Base-by-base conservation (phyloP, 2,888 invertebrate species). In the Diarsia brunnea region DNA sequence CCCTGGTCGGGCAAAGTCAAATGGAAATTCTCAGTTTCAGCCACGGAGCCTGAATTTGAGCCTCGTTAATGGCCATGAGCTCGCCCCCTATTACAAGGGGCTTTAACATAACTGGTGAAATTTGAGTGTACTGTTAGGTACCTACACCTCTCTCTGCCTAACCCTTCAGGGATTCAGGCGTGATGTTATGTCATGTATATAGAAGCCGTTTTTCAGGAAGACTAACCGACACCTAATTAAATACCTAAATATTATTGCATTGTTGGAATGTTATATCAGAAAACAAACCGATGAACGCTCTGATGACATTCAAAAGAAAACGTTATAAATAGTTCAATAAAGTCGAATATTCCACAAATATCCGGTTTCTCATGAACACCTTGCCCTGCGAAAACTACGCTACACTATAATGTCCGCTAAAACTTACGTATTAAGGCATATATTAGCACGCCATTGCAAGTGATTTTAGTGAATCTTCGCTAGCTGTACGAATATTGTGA, bases 401-500 rank as follows among this genome's bases (percentile, higher is more conserved):
- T 19, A 21, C 14, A 51, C 61, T 60, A 73, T 72, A 61, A 77
- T 75, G 72, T 78, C 68, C 69, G 70, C 63, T 58, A 83, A 21
- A 68, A 12, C 24, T 31, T 45, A 60, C 45, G 43, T 67, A 21
- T 60, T 61, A 79, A 77, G 76, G 79, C 81, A 83, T 84, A 83
- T 83, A 81, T 73, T 75, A 70, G 88, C 89, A 88, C 89, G 88
- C 87, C 84, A 82, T 84, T 85, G 75, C 81, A 78, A 84, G 86
- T 87, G 82, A 86, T 87, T 85, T 87, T 78, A 75, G 79, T 82
- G 83, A 87, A 86, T 89, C 86, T 87, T 85, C 86, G 91, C 90
- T 91, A 89, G 84, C 75, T 77, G 82, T 86, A 89, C 89, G 88
- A 89, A 84, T 89, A 84, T 89, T 92, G 93, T 93, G 93, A 93